Conservation (phyloP, 2,888 invertebrate genomes). For the Thalpophila matura region DNA sequence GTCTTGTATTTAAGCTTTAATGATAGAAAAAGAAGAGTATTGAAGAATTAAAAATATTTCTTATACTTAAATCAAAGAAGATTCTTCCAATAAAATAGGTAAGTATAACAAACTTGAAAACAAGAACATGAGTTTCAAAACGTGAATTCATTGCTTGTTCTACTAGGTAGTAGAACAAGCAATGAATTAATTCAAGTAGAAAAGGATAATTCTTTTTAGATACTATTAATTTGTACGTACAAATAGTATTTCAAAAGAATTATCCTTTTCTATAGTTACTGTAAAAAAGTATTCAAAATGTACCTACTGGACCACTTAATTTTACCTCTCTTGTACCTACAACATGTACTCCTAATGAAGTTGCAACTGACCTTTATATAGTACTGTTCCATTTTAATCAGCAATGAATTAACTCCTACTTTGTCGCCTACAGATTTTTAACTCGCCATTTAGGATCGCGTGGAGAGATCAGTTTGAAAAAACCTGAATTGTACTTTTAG, state of each 20-base stretch:
- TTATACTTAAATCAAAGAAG: background rate
- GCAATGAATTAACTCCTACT: constrained; percentile 59
- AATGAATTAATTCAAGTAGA: no score
- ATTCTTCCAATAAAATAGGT: background rate
- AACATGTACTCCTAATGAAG: constrained; percentile 24
- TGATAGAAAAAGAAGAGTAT: no score
- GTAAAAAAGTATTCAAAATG: no score
- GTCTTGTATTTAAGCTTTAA: no score
- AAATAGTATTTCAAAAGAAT: no score
- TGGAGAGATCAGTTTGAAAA: constrained; percentile 51
- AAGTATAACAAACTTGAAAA: no score
- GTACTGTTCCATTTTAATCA: constrained; percentile 21
- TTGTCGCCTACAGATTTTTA: constrained; percentile 57
- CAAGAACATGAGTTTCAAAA: background rate
- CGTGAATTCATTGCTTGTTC: background rate
- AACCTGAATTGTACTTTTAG: constrained; percentile 43
- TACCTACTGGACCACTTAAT: no score
- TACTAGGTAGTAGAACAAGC: no score
- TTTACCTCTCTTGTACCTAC: background rate
- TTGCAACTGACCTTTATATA: constrained; percentile 30
- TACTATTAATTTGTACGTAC: no score
- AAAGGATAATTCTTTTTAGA: no score
- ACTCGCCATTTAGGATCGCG: constrained; percentile 49
- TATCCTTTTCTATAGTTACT: no score
- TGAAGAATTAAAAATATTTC: background rate